A percentile compares a stretch with the other conserved stretches of the same genome.
Evolutionary conservation across 2,113 vertebrate genomes (phyloP).

Genomic region (Anguilla rostrata): DNA sequence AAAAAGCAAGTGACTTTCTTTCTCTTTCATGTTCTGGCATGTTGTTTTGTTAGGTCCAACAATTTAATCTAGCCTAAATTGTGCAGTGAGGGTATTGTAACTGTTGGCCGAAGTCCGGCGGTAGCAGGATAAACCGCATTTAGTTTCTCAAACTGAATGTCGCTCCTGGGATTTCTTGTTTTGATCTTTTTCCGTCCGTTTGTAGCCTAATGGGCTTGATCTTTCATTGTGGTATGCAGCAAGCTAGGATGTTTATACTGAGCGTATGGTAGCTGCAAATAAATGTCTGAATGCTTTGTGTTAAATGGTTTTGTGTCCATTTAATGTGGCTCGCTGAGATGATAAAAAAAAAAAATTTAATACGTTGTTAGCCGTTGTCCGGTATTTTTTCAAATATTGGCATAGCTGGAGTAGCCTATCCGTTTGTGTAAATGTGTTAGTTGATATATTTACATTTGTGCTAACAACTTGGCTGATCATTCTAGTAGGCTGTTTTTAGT

Average conservation of each 20-base stretch:
- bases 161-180: not conserved
- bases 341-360: not conserved
- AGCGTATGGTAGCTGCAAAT: no score
- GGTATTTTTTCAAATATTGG: not conserved
- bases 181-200: not conserved
- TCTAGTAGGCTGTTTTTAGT: not conserved
- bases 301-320: not conserved
- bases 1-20: conserved; percentile 5
- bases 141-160: not conserved
- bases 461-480: no score
- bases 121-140: not conserved
- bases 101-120: not conserved
- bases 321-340: not conserved
- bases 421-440: not conserved
- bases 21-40: not conserved
- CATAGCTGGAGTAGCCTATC: not conserved
- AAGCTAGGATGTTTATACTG: no score
- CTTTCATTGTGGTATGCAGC: not conserved
- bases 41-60: not conserved
- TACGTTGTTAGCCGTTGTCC: not conserved
- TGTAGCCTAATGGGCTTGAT: not conserved
- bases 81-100: not conserved
- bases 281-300: no score
- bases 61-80: not conserved
- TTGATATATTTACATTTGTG: not conserved